Conservation (phyloP, 2,888 invertebrate species). For the Candidula unifasciata region DNA sequence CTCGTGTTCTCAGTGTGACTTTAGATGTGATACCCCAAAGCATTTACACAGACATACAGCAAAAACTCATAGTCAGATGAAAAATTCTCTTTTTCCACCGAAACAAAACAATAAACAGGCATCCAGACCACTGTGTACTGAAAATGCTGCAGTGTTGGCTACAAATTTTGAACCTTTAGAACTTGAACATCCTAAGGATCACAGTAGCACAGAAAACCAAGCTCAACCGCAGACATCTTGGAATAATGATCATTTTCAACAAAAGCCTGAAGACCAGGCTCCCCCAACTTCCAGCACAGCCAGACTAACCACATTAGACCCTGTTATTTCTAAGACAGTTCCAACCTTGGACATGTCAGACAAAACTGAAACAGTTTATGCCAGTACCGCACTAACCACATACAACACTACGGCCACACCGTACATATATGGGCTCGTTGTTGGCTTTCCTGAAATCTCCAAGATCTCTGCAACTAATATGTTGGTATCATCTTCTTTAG, state of each 20-base stretch:
- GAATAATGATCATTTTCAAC: background rate
- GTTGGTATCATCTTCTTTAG: background rate
- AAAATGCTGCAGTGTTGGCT: background rate
- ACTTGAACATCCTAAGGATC: background rate
- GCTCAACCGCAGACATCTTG: background rate
- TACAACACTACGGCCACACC: background rate
- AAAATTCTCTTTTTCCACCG: background rate
- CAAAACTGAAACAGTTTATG: background rate
- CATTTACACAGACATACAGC: conserved; percentile 39
- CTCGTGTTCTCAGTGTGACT: conserved; percentile 37
- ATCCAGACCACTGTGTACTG: conserved; percentile 2
- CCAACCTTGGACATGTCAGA: background rate
- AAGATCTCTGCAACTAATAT: background rate
- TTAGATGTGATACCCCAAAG: conserved; percentile 43
- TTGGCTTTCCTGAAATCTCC: background rate
- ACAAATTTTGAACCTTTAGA: background rate
- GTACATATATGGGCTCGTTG: background rate
- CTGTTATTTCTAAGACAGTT: background rate
- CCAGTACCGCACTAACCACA: background rate
- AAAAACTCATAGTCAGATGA: conserved; percentile 16
- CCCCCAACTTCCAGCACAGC: background rate
- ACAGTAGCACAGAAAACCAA: background rate
- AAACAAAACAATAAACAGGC: background rate
- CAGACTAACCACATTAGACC: background rate
- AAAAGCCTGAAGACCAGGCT: background rate